These are phyloP conservation scores for Alectura lathami DNA, from an alignment of 2,113 vertebrate species.

Conservation along the genomic window DNA sequence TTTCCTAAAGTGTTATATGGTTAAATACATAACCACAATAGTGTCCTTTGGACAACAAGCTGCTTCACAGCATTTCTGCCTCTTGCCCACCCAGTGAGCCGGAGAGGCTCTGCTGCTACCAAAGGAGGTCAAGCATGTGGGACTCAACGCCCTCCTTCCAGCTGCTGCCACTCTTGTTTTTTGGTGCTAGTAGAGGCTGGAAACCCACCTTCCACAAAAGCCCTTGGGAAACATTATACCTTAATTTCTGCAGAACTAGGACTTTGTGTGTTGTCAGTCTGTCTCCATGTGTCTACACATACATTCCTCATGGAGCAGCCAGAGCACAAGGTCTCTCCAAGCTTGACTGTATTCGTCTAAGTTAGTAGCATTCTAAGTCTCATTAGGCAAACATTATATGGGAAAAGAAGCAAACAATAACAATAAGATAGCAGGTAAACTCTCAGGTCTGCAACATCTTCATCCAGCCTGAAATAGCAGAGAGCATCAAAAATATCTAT, in stretches of 20 bases:
- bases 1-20: rapidly evolving
- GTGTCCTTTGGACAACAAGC: neutral
- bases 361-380: rapidly evolving
- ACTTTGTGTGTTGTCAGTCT: neutral
- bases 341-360: no score
- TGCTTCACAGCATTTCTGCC: neutral
- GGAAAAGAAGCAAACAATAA: neutral
- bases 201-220: neutral
- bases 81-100: rapidly evolving
- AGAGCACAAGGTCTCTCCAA: rapidly evolving
- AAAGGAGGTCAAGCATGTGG: rapidly evolving
- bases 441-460: neutral
- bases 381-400: neutral
- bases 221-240: neutral
- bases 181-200: rapidly evolving
- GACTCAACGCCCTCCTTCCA: rapidly evolving
- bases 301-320: rapidly evolving
- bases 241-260: neutral
- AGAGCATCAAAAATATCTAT: rapidly evolving
- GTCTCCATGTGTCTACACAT: rapidly evolving
- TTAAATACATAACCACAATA: neutral
- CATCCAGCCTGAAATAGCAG: neutral
- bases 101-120: rapidly evolving
- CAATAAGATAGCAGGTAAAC: neutral
- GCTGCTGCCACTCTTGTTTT: neutral